Evolutionary conservation across 2,888 invertebrate species (phyloP).

Genomic region (Xestia xanthographa): DNA sequence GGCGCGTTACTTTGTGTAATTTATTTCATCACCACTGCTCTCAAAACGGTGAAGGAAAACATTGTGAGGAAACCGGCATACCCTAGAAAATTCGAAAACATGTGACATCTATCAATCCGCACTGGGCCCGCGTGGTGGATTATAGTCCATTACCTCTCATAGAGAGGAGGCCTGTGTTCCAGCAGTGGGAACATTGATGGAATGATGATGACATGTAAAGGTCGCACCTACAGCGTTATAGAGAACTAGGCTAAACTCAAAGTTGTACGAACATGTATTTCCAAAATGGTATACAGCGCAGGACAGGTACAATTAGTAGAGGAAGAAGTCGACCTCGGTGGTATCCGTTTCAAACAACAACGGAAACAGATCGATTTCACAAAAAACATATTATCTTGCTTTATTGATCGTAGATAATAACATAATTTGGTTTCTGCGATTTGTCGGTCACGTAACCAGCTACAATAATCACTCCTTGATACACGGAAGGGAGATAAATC

Average conservation of each 20-base stretch:
- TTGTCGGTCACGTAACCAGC: conserved; percentile 55
- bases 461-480: conserved; percentile 35
- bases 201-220: neutral
- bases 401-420: conserved; percentile 59
- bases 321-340: conserved; percentile 78
- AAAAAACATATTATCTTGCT: conserved; percentile 67
- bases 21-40: too few species aligned
- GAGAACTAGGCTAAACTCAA: neutral
- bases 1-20: too few species aligned
- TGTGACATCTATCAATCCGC: too few species aligned
- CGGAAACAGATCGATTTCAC: conserved; percentile 78
- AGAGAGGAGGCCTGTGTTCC: too few species aligned
- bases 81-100: too few species aligned
- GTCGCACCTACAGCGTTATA: neutral
- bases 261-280: neutral
- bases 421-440: conserved; percentile 47
- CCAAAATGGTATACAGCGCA: conserved; percentile 6
- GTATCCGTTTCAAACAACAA: conserved; percentile 80
- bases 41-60: too few species aligned
- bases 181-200: too few species aligned
- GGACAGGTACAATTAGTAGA: conserved; percentile 24
- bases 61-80: too few species aligned
- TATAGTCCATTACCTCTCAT: too few species aligned
- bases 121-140: too few species aligned
- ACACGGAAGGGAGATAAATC: conserved; percentile 39